A percentile compares a stretch with the other conserved stretches of the same genome.
Conservation (phyloP, 2,888 invertebrate genomes). For the Plagodis dolabraria region DNA sequence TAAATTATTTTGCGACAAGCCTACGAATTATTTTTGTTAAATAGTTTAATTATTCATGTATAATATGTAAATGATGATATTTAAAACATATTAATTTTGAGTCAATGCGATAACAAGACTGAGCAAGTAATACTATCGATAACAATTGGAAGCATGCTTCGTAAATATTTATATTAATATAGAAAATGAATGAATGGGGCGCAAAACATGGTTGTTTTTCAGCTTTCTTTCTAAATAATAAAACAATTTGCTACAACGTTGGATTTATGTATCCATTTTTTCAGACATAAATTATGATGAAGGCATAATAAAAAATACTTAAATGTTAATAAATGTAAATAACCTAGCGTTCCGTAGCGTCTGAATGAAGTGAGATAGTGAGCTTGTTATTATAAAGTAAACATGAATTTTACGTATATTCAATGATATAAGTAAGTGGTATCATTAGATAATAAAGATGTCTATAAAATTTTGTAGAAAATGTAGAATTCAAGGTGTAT, state of each 20-base stretch:
- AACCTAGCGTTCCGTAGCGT: constrained; percentile 67
- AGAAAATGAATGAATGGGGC: constrained; percentile 56
- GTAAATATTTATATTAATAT: constrained; percentile 13
- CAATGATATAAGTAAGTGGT: constrained; percentile 76
- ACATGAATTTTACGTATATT: constrained; percentile 68
- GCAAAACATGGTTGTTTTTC: constrained; percentile 84
- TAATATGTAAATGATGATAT: no score
- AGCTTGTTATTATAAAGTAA: constrained; percentile 66
- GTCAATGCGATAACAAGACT: no score
- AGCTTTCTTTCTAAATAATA: constrained; percentile 72
- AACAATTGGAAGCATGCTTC: constrained; percentile 6
- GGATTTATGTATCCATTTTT: constrained; percentile 45
- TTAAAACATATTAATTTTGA: no score
- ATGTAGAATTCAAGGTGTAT: constrained; percentile 22
- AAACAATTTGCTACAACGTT: constrained; percentile 52
- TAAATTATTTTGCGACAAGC: no score
- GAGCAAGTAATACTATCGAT: no score
- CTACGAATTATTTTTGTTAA: no score
- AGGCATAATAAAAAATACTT: constrained; percentile 46
- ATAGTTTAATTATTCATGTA: no score
- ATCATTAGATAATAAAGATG: constrained; percentile 42
- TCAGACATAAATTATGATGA: constrained; percentile 48
- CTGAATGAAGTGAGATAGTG: constrained; percentile 64
- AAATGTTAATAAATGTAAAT: constrained; percentile 64
- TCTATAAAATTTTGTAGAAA: constrained; percentile 26